Evolutionary conservation across 2,797 vertebrate species (phyloP), one percentile per base, ranked within the genome.

Genomic region (Molossus molossus): DNA sequence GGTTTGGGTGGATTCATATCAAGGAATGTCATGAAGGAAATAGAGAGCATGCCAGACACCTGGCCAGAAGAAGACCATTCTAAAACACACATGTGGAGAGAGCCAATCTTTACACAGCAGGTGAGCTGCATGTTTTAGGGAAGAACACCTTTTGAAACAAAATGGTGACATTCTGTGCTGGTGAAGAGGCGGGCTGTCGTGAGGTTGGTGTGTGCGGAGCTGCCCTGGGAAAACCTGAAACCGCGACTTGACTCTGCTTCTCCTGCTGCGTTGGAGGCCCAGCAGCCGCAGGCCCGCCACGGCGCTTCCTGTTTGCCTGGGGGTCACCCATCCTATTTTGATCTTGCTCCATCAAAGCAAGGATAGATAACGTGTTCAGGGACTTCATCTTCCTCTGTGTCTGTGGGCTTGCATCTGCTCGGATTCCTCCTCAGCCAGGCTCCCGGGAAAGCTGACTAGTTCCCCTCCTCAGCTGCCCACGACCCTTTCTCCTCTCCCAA

Each of bases 281-380:
- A 79, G 90, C 72, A 69, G 87, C 70, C 17, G 40, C 64, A 91
- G n/a, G 70, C 76, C 14, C 57, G 69, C 96, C 94, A 58, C 94
- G 89, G 33, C 29, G 29, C 85, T 96, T 96, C 96, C 95, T 95
- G 88, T 96, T 94, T 97, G 86, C 84, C 60, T 93, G 33, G n/a
- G 45, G 87, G 40, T 91, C 79, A 80, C 91, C 92, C 82, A n/a
- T 91, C 29, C 1, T 79, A 82, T 75, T 96, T 79, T 86, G 84
- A 90, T 95, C 77, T 95, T 90, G 27, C 48, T 95, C 50, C 27
- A 65, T 91, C 83, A 97, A 89, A 96, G 86, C 75, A 70, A 37
- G 60, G 64, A 82, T 45, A 64, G 64, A 82, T 45, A 64, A 85
- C 40, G 82, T 80, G 64, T 94, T 90, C 67, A 67, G 29, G 67